These are phyloP conservation scores for Nephrotoma guestfalica DNA, from an alignment of 2,888 invertebrate species.

Conservation along the genomic window DNA sequence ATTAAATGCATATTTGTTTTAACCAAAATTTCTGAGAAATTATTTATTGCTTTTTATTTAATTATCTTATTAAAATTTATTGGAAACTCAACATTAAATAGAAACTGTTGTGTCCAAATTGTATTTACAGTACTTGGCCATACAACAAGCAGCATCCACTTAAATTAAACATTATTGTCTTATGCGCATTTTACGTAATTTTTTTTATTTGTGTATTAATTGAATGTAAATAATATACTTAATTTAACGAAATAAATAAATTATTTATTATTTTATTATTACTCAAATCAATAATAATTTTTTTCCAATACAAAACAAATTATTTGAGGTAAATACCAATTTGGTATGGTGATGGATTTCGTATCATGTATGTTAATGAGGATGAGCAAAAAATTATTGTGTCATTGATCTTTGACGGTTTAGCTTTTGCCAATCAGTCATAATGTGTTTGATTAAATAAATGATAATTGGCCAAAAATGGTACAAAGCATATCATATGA, in stretches of 20 bases:
- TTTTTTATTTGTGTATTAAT: not conserved
- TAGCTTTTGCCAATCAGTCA: too few species aligned
- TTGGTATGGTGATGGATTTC: too few species aligned
- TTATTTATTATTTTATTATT: not conserved
- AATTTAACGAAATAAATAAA: not conserved
- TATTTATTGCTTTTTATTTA: not conserved
- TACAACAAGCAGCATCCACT: not conserved
- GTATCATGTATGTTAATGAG: too few species aligned
- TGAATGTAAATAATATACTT: not conserved
- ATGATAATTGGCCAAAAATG: too few species aligned
- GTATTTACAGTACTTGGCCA: not conserved
- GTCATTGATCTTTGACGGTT: too few species aligned
- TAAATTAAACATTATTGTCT: not conserved
- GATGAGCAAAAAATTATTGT: too few species aligned
- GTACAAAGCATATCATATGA: too few species aligned
- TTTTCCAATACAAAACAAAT: too few species aligned
- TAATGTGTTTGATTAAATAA: too few species aligned
- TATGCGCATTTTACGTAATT: not conserved
- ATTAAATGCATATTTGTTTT: not conserved
- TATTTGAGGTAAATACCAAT: too few species aligned
- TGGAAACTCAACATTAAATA: not conserved
- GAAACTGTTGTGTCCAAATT: not conserved
- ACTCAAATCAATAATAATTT: not conserved
- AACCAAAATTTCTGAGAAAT: not conserved
- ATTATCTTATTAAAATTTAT: not conserved